Conservation (phyloP, 2,888 invertebrate species). For the Tipula helvola region DNA sequence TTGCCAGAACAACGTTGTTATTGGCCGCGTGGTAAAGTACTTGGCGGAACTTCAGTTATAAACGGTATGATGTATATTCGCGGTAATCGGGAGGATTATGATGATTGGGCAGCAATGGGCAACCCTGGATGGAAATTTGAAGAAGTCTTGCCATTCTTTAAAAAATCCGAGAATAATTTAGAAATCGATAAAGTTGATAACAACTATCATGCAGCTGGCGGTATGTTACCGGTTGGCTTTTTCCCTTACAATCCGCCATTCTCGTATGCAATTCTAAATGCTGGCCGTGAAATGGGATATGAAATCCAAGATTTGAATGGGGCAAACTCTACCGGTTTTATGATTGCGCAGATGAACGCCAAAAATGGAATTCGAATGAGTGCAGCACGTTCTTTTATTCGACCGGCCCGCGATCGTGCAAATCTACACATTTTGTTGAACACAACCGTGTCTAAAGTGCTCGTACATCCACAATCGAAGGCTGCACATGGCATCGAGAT, state of each 20-base stretch:
- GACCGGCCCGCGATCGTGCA: slow-evolving; percentile 59
- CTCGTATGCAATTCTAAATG: slow-evolving; percentile 62
- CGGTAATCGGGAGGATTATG: slow-evolving; percentile 76
- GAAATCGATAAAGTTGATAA: slow-evolving; percentile 56
- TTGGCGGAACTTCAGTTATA: slow-evolving; percentile 85
- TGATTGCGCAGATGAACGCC: slow-evolving; percentile 79
- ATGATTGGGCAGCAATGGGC: slow-evolving; percentile 75
- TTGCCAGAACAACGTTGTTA: slow-evolving; percentile 59
- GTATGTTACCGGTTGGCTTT: slow-evolving; percentile 62
- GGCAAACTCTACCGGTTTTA: slow-evolving; percentile 64
- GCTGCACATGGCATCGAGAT: slow-evolving; percentile 65
- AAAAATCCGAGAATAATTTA: slow-evolving; percentile 74
- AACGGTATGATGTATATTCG: slow-evolving; percentile 96
- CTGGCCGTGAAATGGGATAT: slow-evolving; percentile 64
- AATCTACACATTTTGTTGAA: slow-evolving; percentile 78
- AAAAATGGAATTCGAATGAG: slow-evolving; percentile 75
- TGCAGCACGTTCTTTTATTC: slow-evolving; percentile 66
- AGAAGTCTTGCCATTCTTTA: slow-evolving; percentile 80
- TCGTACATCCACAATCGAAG: slow-evolving; percentile 61
- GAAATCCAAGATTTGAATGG: slow-evolving; percentile 71
- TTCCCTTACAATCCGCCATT: slow-evolving; percentile 80
- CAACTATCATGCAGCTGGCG: slow-evolving; percentile 66
- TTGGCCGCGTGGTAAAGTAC: slow-evolving; percentile 78
- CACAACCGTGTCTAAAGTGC: slow-evolving; percentile 62
- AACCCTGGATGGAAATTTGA: slow-evolving; percentile 83